Conservation (phyloP, 1,140 invertebrate genomes). For the Manduca sexta region DNA sequence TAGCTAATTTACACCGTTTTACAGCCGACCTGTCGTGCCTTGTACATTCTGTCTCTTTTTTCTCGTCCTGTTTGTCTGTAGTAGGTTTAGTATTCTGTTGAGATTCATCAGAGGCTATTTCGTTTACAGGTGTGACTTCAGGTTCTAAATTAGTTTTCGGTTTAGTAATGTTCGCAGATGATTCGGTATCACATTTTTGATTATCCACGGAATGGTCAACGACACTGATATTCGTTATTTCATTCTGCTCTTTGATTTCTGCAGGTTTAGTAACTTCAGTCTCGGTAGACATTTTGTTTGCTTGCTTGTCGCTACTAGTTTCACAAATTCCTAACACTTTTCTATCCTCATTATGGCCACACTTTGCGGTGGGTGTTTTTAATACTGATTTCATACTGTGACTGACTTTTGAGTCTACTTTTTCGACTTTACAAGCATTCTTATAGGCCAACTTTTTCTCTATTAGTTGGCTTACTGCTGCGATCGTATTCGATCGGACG, state of each 20-base stretch:
- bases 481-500: conserved; percentile 63
- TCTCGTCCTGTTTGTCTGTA: conserved; percentile 1
- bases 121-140: neutral
- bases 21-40: conserved; percentile 7
- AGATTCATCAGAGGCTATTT: neutral
- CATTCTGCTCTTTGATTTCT: neutral
- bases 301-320: conserved; percentile 15
- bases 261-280: conserved; percentile 1
- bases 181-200: neutral
- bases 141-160: neutral
- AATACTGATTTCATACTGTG: conserved; percentile 59
- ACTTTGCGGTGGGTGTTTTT: conserved; percentile 45
- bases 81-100: neutral
- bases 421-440: conserved; percentile 57
- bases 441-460: conserved; percentile 54
- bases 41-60: conserved; percentile 3
- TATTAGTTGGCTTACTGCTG: conserved; percentile 51
- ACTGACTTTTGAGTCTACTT: conserved; percentile 57
- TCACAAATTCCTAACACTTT: conserved; percentile 23
- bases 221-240: neutral
- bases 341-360: conserved; percentile 37
- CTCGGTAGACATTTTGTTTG: neutral
- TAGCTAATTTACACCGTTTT: conserved; percentile 24
- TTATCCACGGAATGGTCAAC: neutral
- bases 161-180: neutral